Evolutionary conservation across 2,888 invertebrate species (phyloP), one percentile per base, ranked within the genome.

Genomic region (Frankliniella fusca): DNA sequence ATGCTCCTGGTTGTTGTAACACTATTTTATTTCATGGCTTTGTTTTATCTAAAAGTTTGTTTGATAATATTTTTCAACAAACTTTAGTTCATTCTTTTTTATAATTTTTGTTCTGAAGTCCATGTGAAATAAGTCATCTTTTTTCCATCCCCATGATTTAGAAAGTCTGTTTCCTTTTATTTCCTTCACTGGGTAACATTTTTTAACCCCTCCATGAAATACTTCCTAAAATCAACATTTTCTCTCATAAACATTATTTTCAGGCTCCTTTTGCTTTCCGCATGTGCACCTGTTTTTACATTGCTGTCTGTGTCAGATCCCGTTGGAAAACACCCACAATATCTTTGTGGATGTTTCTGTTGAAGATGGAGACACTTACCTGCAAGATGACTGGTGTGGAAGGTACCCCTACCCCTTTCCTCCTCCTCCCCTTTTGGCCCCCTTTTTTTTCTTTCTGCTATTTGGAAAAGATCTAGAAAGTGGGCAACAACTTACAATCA

Each of bases 301-400:
- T 20, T n/a, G n/a, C 50, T 80, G 50, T 50, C 50, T 81, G 28
- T 27, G 27, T 50, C 80, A 76, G 70, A 76, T 76, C 27, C 70
- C 70, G 12, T 27, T 76, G 70, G 70, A 76, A 76, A n/a, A 27
- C 27, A 8, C 27, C 12, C 70, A 76, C 1, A 76, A 76, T 27
- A 76, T 76, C 70, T 23, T 23, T 76, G 8, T 76, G 8, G 27
- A 76, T n/a, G 27, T 76, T 2, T 76, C 70, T 11, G 70, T 76
- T 27, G 70, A 76, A 76, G 70, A 27, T 27, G 70, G 70, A 76
- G 70, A 76, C 12, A 27, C 70, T 76, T 76, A 76, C 70, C 27
- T 76, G 70, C 70, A 76, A 27, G 70, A 76, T 76, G 27, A 27
- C 12, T 76, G 70, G 70, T 76, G 70, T 76, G 70, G 70, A 76